Evolutionary conservation across 2,888 invertebrate genomes (phyloP).

Genomic region (Microctonus aethiopoides): DNA sequence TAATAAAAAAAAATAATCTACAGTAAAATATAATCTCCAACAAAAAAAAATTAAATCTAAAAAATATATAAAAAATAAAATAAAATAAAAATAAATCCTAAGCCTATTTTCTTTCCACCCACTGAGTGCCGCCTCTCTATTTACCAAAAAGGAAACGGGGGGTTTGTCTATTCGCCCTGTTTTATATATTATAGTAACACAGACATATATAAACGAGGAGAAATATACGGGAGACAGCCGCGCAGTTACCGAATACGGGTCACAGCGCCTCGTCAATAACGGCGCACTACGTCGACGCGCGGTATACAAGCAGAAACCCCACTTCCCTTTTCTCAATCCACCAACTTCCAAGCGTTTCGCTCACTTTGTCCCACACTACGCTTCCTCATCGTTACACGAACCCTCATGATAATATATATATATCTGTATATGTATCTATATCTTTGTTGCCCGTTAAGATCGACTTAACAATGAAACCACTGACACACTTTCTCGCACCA

Average conservation of each 20-base stretch:
- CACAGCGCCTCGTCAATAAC: conserved; percentile 60
- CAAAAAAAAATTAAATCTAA: neutral
- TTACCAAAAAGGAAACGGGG: neutral
- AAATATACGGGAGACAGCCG: conserved; percentile 31
- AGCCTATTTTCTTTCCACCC: neutral
- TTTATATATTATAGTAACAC: neutral
- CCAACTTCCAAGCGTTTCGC: conserved; percentile 20
- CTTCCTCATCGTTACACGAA: conserved; percentile 3
- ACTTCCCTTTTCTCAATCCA: conserved; percentile 30
- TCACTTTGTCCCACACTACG: conserved; percentile 24
- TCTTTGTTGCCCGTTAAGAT: conserved; percentile 31
- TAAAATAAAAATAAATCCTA: neutral
- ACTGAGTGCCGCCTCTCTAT: neutral
- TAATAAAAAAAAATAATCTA: too few relatives aligned
- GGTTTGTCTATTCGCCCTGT: conserved; percentile 1
- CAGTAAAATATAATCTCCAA: neutral
- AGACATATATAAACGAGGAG: conserved; percentile 10
- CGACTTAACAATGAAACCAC: conserved; percentile 50
- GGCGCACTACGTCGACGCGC: conserved; percentile 48
- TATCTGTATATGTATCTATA: neutral
- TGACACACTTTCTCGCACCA: conserved; percentile 53
- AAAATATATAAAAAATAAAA: neutral
- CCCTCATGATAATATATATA: too few relatives aligned
- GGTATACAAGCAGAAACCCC: conserved; percentile 26
- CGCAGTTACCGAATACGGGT: conserved; percentile 59